phyloP scores from a whole-genome alignment of 2,113 vertebrate genomes.

The Narcine bancroftii region DNA sequence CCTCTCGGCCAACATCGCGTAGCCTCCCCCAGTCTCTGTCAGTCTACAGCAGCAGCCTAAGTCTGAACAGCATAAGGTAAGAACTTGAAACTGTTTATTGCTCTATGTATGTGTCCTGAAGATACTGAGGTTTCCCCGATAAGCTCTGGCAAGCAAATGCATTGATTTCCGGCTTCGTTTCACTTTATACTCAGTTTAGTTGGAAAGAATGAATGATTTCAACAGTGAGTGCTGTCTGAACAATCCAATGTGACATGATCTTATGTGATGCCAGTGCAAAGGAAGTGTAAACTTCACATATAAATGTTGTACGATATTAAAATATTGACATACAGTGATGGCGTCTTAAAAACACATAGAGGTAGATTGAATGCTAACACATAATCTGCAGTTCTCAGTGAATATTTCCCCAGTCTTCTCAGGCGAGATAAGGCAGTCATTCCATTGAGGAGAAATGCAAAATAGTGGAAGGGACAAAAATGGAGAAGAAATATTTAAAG shows the following conservation, averaged over 20 bases:
- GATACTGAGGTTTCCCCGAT: neutral
- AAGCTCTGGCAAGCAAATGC: neutral
- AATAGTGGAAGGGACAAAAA: too few species aligned
- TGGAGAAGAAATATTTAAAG: too few species aligned
- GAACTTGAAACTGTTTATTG: neutral
- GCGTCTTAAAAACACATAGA: too few species aligned
- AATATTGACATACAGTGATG: too few species aligned
- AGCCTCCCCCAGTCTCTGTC: slow-evolving; percentile 67
- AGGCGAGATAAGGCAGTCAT: too few species aligned
- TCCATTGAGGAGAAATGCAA: too few species aligned
- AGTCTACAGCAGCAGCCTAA: slow-evolving; percentile 76
- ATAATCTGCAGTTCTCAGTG: too few species aligned
- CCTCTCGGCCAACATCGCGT: slow-evolving; percentile 64
- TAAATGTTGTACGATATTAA: neutral
- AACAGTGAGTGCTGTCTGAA: neutral
- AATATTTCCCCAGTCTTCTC: too few species aligned
- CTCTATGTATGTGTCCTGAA: neutral
- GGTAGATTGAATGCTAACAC: too few species aligned
- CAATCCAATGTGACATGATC: too few species aligned
- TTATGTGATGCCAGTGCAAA: neutral
- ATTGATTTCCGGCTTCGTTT: neutral
- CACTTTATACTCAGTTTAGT: neutral
- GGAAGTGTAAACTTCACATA: neutral
- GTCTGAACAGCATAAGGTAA: slow-evolving; percentile 89
- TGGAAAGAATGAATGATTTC: neutral